phyloP scores from a whole-genome alignment of 2,113 vertebrate genomes.

The Platysteira castanea region DNA sequence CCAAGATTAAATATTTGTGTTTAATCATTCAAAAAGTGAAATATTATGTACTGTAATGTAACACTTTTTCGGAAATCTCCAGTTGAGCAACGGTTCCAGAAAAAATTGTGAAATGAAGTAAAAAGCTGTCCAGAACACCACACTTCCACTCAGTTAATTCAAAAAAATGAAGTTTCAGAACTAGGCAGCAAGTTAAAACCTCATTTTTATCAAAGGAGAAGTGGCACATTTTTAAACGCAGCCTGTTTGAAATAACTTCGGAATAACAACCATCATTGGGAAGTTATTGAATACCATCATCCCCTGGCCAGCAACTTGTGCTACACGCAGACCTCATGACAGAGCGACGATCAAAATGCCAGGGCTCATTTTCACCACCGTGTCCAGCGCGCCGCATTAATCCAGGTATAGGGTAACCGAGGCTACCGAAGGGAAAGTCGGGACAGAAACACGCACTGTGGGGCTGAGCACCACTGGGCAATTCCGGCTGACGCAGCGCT shows the following conservation, averaged over 20 bases:
- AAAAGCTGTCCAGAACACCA: slow-evolving; percentile 1
- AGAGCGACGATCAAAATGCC: not conserved
- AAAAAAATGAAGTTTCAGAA: not conserved
- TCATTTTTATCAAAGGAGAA: not conserved
- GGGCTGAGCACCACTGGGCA: not conserved
- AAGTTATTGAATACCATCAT: slow-evolving; percentile 26
- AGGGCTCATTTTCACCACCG: not conserved
- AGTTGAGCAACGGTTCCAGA: slow-evolving; percentile 43
- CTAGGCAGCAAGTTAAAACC: not conserved
- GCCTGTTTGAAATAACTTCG: not conserved
- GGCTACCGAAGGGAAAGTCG: not conserved
- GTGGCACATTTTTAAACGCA: not conserved
- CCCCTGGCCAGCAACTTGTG: not conserved
- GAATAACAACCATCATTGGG: not conserved
- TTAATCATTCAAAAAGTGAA: slow-evolving; percentile 63
- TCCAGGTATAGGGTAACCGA: not conserved
- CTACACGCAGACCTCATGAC: not conserved
- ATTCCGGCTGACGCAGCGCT: not conserved
- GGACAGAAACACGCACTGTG: not conserved
- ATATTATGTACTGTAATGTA: slow-evolving; percentile 10
- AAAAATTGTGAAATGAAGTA: slow-evolving; percentile 44
- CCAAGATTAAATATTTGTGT: slow-evolving; percentile 46
- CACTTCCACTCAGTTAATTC: not conserved
- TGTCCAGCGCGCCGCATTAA: not conserved
- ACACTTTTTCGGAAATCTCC: slow-evolving; percentile 22